phyloP scores from a whole-genome alignment of 2,113 vertebrate species.

The Strix aluco region DNA sequence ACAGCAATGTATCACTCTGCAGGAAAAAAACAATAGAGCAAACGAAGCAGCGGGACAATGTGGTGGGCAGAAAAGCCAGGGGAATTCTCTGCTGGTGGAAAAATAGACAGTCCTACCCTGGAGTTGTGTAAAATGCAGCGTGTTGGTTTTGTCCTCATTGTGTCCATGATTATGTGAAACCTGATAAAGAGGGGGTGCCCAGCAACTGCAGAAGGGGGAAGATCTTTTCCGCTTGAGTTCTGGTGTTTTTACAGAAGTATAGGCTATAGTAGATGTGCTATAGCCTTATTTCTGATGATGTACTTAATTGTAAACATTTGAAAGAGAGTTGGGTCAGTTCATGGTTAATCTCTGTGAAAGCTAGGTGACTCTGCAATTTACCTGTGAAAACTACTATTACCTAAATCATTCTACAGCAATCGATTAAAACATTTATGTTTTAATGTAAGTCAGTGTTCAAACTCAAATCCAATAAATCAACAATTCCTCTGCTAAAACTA shows the following conservation, averaged over 20 bases:
- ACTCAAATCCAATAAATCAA: conserved; percentile 8
- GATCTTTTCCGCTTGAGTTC: conserved; percentile 11
- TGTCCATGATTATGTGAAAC: not conserved
- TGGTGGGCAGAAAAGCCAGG: conserved; percentile 40
- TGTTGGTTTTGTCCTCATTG: conserved; percentile 16
- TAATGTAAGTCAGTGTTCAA: not conserved
- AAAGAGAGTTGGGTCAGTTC: not conserved
- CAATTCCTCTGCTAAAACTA: not conserved
- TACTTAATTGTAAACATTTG: not conserved
- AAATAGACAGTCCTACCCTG: conserved; percentile 18
- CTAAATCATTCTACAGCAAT: not conserved
- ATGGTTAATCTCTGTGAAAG: not conserved
- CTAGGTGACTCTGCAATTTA: not conserved
- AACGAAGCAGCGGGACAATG: conserved; percentile 64
- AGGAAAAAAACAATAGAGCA: conserved; percentile 67
- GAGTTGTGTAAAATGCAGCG: conserved; percentile 33
- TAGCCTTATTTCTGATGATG: not conserved
- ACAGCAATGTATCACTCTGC: conserved; percentile 72
- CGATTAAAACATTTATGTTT: not conserved
- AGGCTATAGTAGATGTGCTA: not conserved
- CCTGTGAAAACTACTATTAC: not conserved
- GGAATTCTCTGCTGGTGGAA: conserved; percentile 62
- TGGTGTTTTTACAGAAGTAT: not conserved
- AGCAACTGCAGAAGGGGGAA: not conserved
- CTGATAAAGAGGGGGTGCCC: not conserved